Base-by-base conservation (phyloP, 2,113 vertebrate species). In the Pongo pygmaeus region DNA sequence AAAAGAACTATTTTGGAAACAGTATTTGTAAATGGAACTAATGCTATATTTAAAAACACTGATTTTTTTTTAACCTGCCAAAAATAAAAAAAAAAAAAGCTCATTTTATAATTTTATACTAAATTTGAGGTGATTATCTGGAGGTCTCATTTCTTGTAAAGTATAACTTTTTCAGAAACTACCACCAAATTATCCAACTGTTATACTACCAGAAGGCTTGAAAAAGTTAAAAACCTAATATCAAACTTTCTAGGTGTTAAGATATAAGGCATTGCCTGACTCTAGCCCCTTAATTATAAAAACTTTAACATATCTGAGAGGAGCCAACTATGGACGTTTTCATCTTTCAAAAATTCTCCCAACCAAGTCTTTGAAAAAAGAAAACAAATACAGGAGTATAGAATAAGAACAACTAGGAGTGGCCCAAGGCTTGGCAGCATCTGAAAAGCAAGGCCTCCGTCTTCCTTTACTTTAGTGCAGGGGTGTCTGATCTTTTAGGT, bases 41-140 rank as follows among this genome's bases (percentile, higher is more conserved):
- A 95, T 93, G 93, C 57, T 97, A n/a, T 93, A 96, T 96, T 93
- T 98, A 89, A 96, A 67, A 95, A 43, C 35, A 93, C 16, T 96
- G 81, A 91, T 77, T 90, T 90, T 93, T 81, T 91, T 67, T 95
- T 92, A 50, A 86, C 67, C 43, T 85, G 59, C 25, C 57, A 78
- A 91, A 94, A 96, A 95, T 96, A n/a, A 16, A 93, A 91, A 38
- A 38, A 38, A 69, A 17, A 93, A 86, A 32, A 72, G 81, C 8
- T 93, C 52, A 92, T 92, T n/a, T 89, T 86, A 91, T 5, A 80
- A 23, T 87, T 95, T 80, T 84, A 90, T 48, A 95, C 30, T 77
- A 78, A 86, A 94, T 80, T 80, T 91, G 86, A 94, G 32, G 18
- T 96, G 46, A 94, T 96, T 86, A 94, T 89, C 84, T 87, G 40